phyloP scores from a whole-genome alignment of 1,140 invertebrate species.

The Heterodera carotae region DNA sequence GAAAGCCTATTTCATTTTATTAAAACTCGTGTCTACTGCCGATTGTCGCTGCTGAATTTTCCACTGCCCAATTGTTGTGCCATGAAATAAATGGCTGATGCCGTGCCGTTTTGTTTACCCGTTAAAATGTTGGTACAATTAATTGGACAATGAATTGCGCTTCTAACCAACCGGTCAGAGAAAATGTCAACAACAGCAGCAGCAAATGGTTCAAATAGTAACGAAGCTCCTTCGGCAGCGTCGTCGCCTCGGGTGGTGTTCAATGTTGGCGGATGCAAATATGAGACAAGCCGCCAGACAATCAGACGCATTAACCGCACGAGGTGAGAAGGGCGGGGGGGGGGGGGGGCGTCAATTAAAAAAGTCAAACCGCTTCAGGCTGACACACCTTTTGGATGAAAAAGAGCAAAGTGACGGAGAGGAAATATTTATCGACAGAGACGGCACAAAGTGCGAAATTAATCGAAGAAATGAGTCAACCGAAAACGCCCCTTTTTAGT shows the following conservation, averaged over 20 bases:
- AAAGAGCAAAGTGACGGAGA: not conserved
- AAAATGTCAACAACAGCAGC: slow-evolving; percentile 1
- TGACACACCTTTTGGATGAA: slow-evolving; percentile 5
- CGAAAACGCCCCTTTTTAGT: no score
- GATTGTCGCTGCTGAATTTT: no score
- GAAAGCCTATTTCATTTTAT: no score
- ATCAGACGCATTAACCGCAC: not conserved
- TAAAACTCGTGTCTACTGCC: no score
- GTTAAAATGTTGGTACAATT: no score
- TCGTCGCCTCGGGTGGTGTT: not conserved
- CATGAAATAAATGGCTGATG: no score
- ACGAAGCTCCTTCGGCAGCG: not conserved
- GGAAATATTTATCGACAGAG: slow-evolving; percentile 21
- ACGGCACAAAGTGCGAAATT: slow-evolving; percentile 17
- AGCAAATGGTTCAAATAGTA: not conserved
- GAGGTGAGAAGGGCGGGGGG: not conserved
- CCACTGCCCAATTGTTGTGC: no score
- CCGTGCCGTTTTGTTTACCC: no score
- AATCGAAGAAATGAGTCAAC: not conserved
- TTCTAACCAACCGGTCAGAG: no score
- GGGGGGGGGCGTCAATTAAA: not conserved
- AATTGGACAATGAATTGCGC: no score
- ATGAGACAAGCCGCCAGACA: slow-evolving; percentile 7
- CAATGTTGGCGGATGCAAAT: slow-evolving; percentile 25
- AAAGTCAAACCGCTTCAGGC: not conserved